These are phyloP conservation scores for Bacillus rossius DNA, from an alignment of 1,140 invertebrate species.

Conservation along the genomic window DNA sequence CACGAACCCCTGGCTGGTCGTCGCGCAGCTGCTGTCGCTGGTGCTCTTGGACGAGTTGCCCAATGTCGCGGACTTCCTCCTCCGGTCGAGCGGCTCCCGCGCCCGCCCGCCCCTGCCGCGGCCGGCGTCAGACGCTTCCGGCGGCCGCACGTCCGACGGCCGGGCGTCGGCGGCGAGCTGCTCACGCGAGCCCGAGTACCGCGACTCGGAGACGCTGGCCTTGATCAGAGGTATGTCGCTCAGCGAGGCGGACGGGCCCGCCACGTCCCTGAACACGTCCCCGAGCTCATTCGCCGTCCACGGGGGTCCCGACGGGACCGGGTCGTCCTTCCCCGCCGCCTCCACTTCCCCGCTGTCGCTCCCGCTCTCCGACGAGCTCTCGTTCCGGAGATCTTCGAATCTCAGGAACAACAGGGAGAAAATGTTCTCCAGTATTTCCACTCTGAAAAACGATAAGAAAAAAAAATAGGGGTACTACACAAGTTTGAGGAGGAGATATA, in stretches of 20 bases:
- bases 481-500: too few relatives aligned
- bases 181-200: too few relatives aligned
- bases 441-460: neutral
- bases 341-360: slow-evolving; percentile 3
- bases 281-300: neutral
- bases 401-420: slow-evolving; percentile 8
- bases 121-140: too few relatives aligned
- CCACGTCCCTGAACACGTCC: neutral
- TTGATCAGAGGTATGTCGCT: neutral
- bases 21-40: neutral
- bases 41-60: neutral
- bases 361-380: slow-evolving; percentile 4
- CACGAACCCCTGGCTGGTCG: neutral
- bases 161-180: too few relatives aligned
- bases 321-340: neutral
- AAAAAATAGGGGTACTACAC: too few relatives aligned
- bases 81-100: too few relatives aligned
- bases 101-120: too few relatives aligned
- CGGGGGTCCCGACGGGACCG: neutral
- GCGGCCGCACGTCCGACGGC: too few relatives aligned
- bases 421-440: slow-evolving; percentile 8
- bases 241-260: neutral
- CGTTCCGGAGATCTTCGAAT: slow-evolving; percentile 1
- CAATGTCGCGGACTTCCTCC: neutral
- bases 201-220: neutral